Percentiles rank a stretch among this genome's conserved stretches.
These are phyloP conservation scores for Mesochorus sp. DNA, from an alignment of 2,888 invertebrate species.

Conservation along the genomic window DNA sequence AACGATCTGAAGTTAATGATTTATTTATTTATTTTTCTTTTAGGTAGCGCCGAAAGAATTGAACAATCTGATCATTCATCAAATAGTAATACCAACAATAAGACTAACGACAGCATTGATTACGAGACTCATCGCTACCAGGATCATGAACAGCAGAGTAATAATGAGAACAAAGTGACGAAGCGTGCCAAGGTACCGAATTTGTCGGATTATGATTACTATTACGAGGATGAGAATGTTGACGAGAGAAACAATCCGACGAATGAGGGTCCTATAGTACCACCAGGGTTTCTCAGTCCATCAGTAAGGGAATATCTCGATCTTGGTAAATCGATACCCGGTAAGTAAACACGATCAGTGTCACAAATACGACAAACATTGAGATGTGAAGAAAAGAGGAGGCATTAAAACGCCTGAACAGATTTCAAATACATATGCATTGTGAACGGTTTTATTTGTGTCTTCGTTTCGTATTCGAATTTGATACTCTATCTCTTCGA, in stretches of 20 bases:
- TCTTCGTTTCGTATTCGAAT: constrained; percentile 43
- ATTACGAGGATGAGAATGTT: constrained; percentile 81
- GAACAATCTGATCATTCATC: constrained; percentile 36
- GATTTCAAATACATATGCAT: constrained; percentile 28
- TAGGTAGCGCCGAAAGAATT: constrained; percentile 57
- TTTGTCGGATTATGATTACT: constrained; percentile 79
- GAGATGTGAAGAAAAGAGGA: neutral
- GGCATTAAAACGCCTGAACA: constrained; percentile 9
- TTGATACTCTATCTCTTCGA: neutral
- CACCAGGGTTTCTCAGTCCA: constrained; percentile 91
- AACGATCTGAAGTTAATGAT: too few species aligned
- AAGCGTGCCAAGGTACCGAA: constrained; percentile 82
- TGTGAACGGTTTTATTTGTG: constrained; percentile 1
- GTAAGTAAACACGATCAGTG: constrained; percentile 83
- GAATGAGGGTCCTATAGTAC: constrained; percentile 84
- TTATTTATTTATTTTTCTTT: constrained; percentile 9
- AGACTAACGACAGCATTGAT: constrained; percentile 14
- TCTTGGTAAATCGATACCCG: constrained; percentile 94
- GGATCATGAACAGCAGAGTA: constrained; percentile 21
- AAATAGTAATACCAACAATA: constrained; percentile 20
- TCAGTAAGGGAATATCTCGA: constrained; percentile 93
- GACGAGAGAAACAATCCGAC: constrained; percentile 82
- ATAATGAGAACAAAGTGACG: constrained; percentile 71
- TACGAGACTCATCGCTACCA: constrained; percentile 3
- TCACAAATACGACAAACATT: constrained; percentile 17